Conservation (phyloP, 2,113 vertebrate genomes). For the Antechinus stuartii region DNA sequence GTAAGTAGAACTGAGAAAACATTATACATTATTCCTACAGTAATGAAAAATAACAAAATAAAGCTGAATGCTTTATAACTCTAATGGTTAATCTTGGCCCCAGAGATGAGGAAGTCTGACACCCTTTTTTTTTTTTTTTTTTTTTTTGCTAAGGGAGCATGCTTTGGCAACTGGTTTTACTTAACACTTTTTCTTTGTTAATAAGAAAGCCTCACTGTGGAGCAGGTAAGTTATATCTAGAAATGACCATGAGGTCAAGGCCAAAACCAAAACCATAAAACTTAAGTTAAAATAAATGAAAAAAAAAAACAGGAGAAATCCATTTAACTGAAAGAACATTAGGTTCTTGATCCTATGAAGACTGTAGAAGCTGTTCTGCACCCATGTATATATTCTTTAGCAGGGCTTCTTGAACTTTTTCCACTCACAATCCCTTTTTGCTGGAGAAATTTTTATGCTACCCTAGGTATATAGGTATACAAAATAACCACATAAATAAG, state of each 20-base stretch:
- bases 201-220: neutral
- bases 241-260: neutral
- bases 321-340: neutral
- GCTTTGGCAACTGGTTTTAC: neutral
- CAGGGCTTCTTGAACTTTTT: too few relatives aligned
- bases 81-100: neutral
- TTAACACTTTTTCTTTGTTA: neutral
- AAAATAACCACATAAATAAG: too few relatives aligned
- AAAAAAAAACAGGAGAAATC: neutral
- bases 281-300: neutral
- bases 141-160: neutral
- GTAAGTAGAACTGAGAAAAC: neutral
- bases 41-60: neutral
- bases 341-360: neutral
- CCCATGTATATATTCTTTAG: neutral
- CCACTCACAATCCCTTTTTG: too few relatives aligned
- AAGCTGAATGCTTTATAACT: neutral
- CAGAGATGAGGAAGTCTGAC: neutral
- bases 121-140: neutral
- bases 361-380: neutral
- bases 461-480: too few relatives aligned
- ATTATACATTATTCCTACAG: neutral
- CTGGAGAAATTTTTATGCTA: too few relatives aligned
- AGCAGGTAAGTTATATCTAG: neutral
- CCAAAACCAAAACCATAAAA: neutral